Evolutionary conservation across 2,888 invertebrate genomes (phyloP).

Genomic region (Chirona hameri): DNA sequence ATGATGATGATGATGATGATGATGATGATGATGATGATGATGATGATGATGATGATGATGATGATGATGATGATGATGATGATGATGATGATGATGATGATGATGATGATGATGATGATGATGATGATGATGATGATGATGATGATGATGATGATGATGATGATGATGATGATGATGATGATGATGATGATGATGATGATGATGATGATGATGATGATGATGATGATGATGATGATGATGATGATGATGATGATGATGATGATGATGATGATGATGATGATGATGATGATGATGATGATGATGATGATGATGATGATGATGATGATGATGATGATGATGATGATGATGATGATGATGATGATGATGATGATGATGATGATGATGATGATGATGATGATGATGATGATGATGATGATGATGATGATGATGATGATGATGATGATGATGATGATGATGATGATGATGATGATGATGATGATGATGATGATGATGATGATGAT

Average conservation of each 20-base stretch:
- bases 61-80: too few species aligned
- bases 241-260: too few species aligned
- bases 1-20: too few species aligned
- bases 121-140: conserved; percentile 22
- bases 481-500: conserved; percentile 10
- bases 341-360: too few species aligned
- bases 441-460: conserved; percentile 22
- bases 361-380: too few species aligned
- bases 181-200: conserved; percentile 22
- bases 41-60: too few species aligned
- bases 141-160: conserved; percentile 22
- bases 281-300: conserved; percentile 22
- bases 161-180: conserved; percentile 22
- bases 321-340: conserved; percentile 22
- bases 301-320: conserved; percentile 22
- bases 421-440: conserved; percentile 22
- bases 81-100: conserved; percentile 22
- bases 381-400: conserved; percentile 22
- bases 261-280: too few species aligned
- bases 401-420: conserved; percentile 22
- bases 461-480: conserved; percentile 10
- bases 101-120: conserved; percentile 22
- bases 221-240: too few species aligned
- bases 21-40: too few species aligned
- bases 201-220: conserved; percentile 22